These are phyloP conservation scores for Osmerus eperlanus DNA, from an alignment of 2,113 vertebrate genomes.

Conservation along the genomic window DNA sequence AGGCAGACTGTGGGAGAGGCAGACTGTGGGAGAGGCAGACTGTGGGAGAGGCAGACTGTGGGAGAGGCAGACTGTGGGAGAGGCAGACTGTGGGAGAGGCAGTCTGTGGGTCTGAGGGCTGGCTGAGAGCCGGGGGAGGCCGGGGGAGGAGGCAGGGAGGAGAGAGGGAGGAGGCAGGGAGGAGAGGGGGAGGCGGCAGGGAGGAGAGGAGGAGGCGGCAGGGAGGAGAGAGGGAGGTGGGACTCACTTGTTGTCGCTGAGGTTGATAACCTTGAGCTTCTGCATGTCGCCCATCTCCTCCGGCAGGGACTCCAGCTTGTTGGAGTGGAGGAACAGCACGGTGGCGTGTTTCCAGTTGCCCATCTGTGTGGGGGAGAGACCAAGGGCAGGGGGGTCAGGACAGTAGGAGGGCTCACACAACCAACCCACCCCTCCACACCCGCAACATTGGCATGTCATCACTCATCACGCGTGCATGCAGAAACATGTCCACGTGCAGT, in stretches of 20 bases:
- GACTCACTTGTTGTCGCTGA: slow-evolving; percentile 97
- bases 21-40: not conserved
- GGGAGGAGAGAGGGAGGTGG: not conserved
- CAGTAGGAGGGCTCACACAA: not conserved
- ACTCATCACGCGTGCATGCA: not conserved
- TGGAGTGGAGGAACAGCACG: slow-evolving; percentile 95
- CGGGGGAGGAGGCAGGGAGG: too few species aligned
- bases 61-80: not conserved
- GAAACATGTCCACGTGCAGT: slow-evolving; percentile 14
- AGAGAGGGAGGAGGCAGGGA: too few species aligned
- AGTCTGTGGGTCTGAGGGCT: not conserved
- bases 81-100: too few species aligned
- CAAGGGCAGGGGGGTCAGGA: not conserved
- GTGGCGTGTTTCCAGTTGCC: slow-evolving; percentile 90
- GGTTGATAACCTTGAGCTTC: slow-evolving; percentile 90
- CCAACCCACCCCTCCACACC: not conserved
- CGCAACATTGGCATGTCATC: not conserved
- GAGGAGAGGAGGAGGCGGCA: not conserved
- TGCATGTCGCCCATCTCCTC: slow-evolving; percentile 99
- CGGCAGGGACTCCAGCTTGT: slow-evolving; percentile 93
- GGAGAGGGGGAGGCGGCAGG: too few species aligned
- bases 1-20: not conserved
- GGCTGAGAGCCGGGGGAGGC: not conserved
- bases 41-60: not conserved
- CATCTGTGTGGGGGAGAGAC: slow-evolving; percentile 71